Conservation (phyloP, 2,888 invertebrate genomes). For the Drosophila nigricruria region DNA sequence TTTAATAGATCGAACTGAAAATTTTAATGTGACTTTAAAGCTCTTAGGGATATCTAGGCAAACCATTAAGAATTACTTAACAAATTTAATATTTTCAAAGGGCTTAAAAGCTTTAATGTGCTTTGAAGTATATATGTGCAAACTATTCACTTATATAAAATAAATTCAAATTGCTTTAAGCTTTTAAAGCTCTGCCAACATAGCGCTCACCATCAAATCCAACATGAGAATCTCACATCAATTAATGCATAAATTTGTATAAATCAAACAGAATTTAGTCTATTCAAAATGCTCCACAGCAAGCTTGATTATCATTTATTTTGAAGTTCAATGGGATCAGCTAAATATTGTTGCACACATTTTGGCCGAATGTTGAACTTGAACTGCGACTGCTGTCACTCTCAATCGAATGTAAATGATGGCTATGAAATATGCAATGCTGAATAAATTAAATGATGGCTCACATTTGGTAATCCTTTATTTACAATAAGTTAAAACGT, state of each 20-base stretch:
- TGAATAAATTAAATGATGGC: constrained; percentile 19
- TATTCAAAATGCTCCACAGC: neutral
- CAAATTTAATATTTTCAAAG: too few species aligned
- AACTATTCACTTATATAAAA: too few species aligned
- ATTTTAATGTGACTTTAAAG: neutral
- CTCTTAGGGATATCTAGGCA: too few species aligned
- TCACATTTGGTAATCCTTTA: constrained; percentile 22
- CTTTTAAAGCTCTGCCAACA: neutral
- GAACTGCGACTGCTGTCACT: constrained; percentile 1
- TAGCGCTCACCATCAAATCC: neutral
- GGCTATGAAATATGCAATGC: neutral
- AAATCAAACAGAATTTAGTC: neutral
- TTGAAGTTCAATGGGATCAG: neutral
- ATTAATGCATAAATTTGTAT: neutral
- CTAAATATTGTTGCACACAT: neutral
- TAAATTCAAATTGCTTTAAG: too few species aligned
- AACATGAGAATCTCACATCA: neutral
- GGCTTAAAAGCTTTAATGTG: neutral
- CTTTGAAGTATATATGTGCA: too few species aligned
- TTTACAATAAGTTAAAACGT: constrained; percentile 12
- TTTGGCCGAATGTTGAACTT: neutral
- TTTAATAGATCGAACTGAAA: too few species aligned
- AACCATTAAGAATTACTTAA: too few species aligned
- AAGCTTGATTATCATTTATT: neutral
- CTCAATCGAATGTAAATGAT: neutral